phyloP scores from a whole-genome alignment of 2,797 vertebrate species.

The Rachycentron canadum region DNA sequence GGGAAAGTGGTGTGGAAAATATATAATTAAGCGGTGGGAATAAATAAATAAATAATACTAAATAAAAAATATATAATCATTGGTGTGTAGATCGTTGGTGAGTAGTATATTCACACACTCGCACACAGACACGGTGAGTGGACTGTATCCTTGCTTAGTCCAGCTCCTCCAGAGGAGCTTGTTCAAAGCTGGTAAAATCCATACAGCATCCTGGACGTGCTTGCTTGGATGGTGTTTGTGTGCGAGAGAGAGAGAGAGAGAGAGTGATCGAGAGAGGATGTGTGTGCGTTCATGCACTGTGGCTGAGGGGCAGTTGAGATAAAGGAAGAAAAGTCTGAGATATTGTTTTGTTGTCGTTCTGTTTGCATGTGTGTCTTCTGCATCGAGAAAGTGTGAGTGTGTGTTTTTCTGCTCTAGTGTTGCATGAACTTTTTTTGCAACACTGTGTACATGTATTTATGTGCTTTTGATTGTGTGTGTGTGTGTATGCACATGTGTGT shows the following conservation, averaged over 20 bases:
- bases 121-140: slow-evolving; percentile 38
- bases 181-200: slow-evolving; percentile 59
- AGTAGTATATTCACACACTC: slow-evolving; percentile 6
- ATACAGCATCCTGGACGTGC: slow-evolving; percentile 43
- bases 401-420: slow-evolving; percentile 21
- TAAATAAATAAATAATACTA: too few relatives aligned
- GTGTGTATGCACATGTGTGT: background rate
- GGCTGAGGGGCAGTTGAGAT: slow-evolving; percentile 44
- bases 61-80: too few relatives aligned
- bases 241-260: background rate
- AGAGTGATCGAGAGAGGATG: too few relatives aligned
- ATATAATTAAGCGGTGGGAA: too few relatives aligned
- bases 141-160: slow-evolving; percentile 49
- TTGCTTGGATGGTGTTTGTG: slow-evolving; percentile 18
- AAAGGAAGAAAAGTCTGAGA: slow-evolving; percentile 30
- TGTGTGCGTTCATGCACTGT: slow-evolving; percentile 29
- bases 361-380: slow-evolving; percentile 23
- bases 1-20: too few relatives aligned
- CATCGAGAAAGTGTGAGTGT: background rate
- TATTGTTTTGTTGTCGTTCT: slow-evolving; percentile 43
- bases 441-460: slow-evolving; percentile 12
- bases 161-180: slow-evolving; percentile 47
- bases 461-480: background rate
- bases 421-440: slow-evolving; percentile 30
- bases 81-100: too few relatives aligned